These are phyloP conservation scores for Sinodicranocentrus sp. DNA, from an alignment of 2,888 invertebrate species.

Conservation along the genomic window DNA sequence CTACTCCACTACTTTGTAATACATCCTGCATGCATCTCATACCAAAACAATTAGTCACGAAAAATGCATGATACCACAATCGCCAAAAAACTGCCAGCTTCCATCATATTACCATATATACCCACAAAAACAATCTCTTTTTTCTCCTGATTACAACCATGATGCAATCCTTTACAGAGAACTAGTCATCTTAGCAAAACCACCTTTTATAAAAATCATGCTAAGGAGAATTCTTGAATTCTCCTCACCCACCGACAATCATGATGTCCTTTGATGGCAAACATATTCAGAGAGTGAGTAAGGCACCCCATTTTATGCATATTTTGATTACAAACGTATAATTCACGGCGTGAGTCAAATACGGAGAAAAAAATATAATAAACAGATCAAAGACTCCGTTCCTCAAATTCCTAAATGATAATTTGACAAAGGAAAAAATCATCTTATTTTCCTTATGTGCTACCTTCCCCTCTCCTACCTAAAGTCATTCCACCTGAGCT, in stretches of 20 bases:
- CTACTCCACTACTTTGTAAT: background rate
- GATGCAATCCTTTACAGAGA: too few species aligned
- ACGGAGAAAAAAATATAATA: conserved; percentile 31
- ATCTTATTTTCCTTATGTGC: background rate
- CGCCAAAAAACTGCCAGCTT: conserved; percentile 15
- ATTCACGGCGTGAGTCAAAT: conserved; percentile 9
- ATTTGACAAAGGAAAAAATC: background rate
- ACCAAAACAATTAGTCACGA: conserved; percentile 24
- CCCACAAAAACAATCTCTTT: too few species aligned
- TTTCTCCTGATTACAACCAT: too few species aligned
- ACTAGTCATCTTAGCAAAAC: too few species aligned
- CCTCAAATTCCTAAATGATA: conserved; percentile 43
- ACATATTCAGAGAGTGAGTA: too few species aligned
- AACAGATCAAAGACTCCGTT: conserved; percentile 53
- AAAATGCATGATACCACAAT: conserved; percentile 17
- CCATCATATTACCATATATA: too few species aligned
- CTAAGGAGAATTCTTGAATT: too few species aligned
- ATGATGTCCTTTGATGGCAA: too few species aligned
- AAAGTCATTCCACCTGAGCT: conserved; percentile 18
- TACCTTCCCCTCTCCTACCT: background rate
- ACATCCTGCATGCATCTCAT: background rate
- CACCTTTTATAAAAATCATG: too few species aligned
- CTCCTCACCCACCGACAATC: too few species aligned
- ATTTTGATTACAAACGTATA: background rate
- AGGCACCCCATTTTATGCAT: too few species aligned